Evolutionary conservation across 2,797 vertebrate genomes (phyloP).

Genomic region (Adrianichthys oophorus): DNA sequence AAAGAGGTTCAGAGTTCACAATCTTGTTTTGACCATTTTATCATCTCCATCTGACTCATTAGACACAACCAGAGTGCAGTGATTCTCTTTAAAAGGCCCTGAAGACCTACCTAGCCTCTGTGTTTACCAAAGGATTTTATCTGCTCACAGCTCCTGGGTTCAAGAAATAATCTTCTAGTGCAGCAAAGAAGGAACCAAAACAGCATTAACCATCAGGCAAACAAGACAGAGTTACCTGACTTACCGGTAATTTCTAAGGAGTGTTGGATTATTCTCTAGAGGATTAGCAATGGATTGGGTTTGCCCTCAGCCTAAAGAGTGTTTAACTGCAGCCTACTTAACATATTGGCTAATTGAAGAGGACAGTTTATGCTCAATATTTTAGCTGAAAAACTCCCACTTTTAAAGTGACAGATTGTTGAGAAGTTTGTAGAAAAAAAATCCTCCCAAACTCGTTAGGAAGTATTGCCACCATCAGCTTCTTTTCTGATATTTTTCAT

Average conservation of each 20-base stretch:
- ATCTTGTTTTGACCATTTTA: constrained; percentile 22
- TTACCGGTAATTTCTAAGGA: constrained; percentile 27
- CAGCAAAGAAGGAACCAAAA: constrained; percentile 33
- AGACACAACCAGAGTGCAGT: constrained; percentile 15
- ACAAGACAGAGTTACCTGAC: constrained; percentile 47
- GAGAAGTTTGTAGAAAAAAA: constrained; percentile 54
- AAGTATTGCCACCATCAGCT: constrained; percentile 68
- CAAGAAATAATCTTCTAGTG: constrained; percentile 42
- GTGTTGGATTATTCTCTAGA: constrained; percentile 46
- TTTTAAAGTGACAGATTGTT: constrained; percentile 33
- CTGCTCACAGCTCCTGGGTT: constrained; percentile 12
- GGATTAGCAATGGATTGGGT: constrained; percentile 67
- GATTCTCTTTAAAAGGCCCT: constrained; percentile 5
- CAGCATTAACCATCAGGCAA: constrained; percentile 50
- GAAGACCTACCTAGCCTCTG: not conserved
- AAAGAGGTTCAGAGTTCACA: constrained; percentile 21
- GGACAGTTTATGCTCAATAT: constrained; percentile 20
- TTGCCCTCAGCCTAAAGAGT: constrained; percentile 52
- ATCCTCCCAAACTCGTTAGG: constrained; percentile 57
- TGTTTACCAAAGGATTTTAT: constrained; percentile 6
- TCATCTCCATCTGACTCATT: constrained; percentile 27
- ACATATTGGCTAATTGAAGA: constrained; percentile 21
- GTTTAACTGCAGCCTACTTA: constrained; percentile 38
- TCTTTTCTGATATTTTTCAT: constrained; percentile 62
- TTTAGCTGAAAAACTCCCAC: constrained; percentile 32